phyloP scores from a whole-genome alignment of 2,113 vertebrate genomes.

The Chionomys nivalis region DNA sequence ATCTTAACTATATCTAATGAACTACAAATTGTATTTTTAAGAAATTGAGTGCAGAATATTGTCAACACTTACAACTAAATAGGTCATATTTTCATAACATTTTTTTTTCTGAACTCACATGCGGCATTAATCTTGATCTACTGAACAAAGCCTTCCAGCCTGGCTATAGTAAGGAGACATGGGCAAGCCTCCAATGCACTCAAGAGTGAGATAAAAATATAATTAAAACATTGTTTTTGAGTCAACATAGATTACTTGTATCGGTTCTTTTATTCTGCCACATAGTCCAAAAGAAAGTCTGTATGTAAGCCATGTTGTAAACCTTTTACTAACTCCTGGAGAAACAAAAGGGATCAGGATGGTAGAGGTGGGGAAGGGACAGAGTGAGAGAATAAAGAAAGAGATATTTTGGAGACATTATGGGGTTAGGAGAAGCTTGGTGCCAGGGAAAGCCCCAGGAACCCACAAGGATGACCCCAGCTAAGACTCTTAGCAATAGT shows the following conservation, averaged over 20 bases:
- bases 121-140: constrained; percentile 37
- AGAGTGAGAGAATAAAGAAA: too few species aligned
- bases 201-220: constrained; percentile 57
- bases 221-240: constrained; percentile 33
- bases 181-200: not conserved
- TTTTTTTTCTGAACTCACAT: not conserved
- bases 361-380: too few species aligned
- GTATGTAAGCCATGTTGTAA: not conserved
- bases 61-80: constrained; percentile 22
- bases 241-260: constrained; percentile 61
- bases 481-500: too few species aligned
- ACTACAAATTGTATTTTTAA: not conserved
- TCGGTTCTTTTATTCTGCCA: constrained; percentile 51
- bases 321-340: constrained; percentile 32
- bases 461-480: too few species aligned
- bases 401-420: too few species aligned
- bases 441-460: too few species aligned
- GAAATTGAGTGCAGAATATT: not conserved
- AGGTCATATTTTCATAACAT: not conserved
- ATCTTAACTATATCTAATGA: not conserved
- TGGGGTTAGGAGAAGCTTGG: too few species aligned
- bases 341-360: not conserved
- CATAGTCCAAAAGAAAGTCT: not conserved
- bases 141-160: constrained; percentile 35
- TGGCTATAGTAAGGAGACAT: constrained; percentile 52